Conservation (phyloP, 2,113 vertebrate species). For the human region DNA sequence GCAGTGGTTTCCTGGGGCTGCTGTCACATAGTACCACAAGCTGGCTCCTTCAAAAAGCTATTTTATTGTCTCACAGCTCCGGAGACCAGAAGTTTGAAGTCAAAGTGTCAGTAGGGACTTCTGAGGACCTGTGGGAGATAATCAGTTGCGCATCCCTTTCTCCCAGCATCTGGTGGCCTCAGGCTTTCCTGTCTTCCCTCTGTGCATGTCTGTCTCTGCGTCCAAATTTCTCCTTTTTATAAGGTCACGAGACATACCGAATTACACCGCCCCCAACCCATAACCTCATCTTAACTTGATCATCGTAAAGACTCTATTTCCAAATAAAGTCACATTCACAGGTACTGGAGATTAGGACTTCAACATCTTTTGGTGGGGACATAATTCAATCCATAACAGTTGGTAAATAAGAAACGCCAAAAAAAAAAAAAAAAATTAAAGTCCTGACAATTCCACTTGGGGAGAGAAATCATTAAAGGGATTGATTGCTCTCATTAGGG, state of each 20-base stretch:
- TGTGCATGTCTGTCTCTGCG: neutral
- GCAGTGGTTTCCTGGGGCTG: neutral
- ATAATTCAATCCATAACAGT: neutral
- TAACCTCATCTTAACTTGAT: neutral
- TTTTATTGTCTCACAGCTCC: neutral
- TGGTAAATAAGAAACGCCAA: neutral
- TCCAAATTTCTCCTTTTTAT: neutral
- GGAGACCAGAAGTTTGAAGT: neutral
- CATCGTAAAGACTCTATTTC: neutral
- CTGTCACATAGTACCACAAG: neutral
- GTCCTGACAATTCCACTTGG: conserved; percentile 23
- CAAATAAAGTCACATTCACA: neutral
- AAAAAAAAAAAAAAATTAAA: neutral
- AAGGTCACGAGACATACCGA: neutral
- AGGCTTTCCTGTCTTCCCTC: neutral
- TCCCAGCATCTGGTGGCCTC: neutral
- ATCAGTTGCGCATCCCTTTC: fast-evolving
- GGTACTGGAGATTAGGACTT: neutral
- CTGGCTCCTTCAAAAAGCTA: neutral
- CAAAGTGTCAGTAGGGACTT: neutral
- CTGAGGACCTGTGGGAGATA: neutral
- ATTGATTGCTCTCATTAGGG: conserved; percentile 48
- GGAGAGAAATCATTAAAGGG: conserved; percentile 40
- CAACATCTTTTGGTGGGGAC: neutral
- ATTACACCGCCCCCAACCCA: neutral